These are phyloP conservation scores for Melinaea menophilus DNA, from an alignment of 2,888 invertebrate genomes.

Conservation along the genomic window DNA sequence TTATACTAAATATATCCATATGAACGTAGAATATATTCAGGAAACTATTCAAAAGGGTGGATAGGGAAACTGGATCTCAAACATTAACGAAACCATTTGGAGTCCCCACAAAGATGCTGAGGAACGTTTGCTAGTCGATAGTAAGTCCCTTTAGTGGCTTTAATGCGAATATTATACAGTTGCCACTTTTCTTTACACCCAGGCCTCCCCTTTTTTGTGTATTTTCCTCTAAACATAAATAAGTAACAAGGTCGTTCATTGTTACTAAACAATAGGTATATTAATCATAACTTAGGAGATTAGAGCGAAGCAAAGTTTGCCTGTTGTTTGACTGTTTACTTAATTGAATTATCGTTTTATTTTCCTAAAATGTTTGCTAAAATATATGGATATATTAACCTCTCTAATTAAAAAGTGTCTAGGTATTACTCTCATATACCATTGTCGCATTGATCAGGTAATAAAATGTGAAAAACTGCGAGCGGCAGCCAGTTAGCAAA, in stretches of 20 bases:
- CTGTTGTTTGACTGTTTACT: conserved; percentile 1
- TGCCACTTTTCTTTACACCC: conserved; percentile 33
- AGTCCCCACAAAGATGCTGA: conserved; percentile 68
- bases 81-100: conserved; percentile 71
- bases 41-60: conserved; percentile 47
- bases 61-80: conserved; percentile 56
- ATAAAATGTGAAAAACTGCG: conserved; percentile 26
- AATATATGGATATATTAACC: not conserved
- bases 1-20: conserved; percentile 3
- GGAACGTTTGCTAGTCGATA: conserved; percentile 67
- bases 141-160: conserved; percentile 59
- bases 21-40: conserved; percentile 52
- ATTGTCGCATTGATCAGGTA: conserved; percentile 12
- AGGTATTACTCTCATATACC: not conserved
- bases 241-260: conserved; percentile 26
- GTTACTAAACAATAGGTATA: conserved; percentile 16
- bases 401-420: not conserved
- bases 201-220: conserved; percentile 28
- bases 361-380: not conserved
- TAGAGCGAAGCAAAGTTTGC: conserved; percentile 2
- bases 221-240: conserved; percentile 31
- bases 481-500: conserved; percentile 16
- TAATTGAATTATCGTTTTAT: not conserved
- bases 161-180: conserved; percentile 75
- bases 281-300: conserved; percentile 18